phyloP scores from a whole-genome alignment of 2,888 invertebrate species.

The Chorisops tibialis region DNA sequence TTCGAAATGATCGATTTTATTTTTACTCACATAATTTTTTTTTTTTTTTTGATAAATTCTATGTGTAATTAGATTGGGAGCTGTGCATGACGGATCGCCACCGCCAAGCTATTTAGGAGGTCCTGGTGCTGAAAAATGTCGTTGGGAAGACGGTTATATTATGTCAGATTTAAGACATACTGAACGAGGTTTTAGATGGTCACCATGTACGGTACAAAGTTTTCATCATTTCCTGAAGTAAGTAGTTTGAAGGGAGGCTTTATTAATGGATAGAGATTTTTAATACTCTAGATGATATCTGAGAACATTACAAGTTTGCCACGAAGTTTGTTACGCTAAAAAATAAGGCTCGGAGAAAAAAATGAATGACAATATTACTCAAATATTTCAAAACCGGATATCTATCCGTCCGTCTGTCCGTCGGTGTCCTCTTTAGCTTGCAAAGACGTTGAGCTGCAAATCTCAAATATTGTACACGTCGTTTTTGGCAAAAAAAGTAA shows the following conservation, averaged over 20 bases:
- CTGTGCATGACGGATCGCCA: constrained; percentile 94
- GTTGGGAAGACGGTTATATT: constrained; percentile 95
- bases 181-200: constrained; percentile 93
- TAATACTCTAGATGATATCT: no score
- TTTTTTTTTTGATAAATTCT: constrained; percentile 20
- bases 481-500: no score
- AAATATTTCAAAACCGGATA: no score
- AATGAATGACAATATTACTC: no score
- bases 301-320: no score
- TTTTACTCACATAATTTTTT: background rate
- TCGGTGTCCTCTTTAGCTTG: no score
- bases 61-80: constrained; percentile 67
- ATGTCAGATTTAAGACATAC: constrained; percentile 94
- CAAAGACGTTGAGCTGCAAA: no score
- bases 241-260: constrained; percentile 47
- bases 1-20: background rate
- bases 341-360: no score
- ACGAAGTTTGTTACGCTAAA: no score
- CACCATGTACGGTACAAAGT: constrained; percentile 86
- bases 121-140: constrained; percentile 89
- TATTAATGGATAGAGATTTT: no score
- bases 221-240: constrained; percentile 95
- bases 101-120: constrained; percentile 92
- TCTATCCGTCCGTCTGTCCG: no score
- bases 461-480: no score